Evolutionary conservation across 1,140 invertebrate species (phyloP).

Genomic region (Cotesia vestalis): DNA sequence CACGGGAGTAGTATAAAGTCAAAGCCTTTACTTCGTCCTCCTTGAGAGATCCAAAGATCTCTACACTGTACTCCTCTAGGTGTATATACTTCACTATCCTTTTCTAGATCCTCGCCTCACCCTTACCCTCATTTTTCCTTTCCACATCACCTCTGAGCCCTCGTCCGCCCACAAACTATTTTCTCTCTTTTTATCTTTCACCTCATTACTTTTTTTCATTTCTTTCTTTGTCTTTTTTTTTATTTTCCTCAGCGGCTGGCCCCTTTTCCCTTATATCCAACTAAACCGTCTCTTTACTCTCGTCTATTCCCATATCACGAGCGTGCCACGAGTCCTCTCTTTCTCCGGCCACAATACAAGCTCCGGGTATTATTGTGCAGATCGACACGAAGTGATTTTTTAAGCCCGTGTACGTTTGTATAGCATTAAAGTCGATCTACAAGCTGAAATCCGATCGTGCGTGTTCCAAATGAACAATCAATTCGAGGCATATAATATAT

Average conservation of each 20-base stretch:
- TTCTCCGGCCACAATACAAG: not conserved
- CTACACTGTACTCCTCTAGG: slow-evolving; percentile 23
- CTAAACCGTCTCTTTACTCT: not conserved
- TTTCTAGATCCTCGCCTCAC: slow-evolving; percentile 12
- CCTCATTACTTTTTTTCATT: slow-evolving; percentile 43
- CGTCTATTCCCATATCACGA: slow-evolving; percentile 20
- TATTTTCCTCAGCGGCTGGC: slow-evolving; percentile 31
- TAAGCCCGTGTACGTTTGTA: not conserved
- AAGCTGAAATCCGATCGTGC: slow-evolving; percentile 27
- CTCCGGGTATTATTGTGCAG: not conserved
- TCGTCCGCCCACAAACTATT: slow-evolving; percentile 15
- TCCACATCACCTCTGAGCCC: slow-evolving; percentile 3
- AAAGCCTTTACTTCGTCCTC: slow-evolving; percentile 40
- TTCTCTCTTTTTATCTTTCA: slow-evolving; percentile 16
- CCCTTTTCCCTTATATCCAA: slow-evolving; percentile 1
- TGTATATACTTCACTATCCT: slow-evolving; percentile 43
- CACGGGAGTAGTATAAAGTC: slow-evolving; percentile 35
- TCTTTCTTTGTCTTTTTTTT: slow-evolving; percentile 34
- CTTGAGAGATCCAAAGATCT: slow-evolving; percentile 41
- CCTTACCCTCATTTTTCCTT: slow-evolving; percentile 24
- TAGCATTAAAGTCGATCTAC: slow-evolving; percentile 17
- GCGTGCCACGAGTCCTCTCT: slow-evolving; percentile 28
- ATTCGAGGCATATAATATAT: not conserved
- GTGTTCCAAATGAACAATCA: slow-evolving; percentile 4
- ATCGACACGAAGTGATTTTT: slow-evolving; percentile 6